Evolutionary conservation across 2,888 invertebrate genomes (phyloP).

Genomic region (Chloroclystis v-ata): DNA sequence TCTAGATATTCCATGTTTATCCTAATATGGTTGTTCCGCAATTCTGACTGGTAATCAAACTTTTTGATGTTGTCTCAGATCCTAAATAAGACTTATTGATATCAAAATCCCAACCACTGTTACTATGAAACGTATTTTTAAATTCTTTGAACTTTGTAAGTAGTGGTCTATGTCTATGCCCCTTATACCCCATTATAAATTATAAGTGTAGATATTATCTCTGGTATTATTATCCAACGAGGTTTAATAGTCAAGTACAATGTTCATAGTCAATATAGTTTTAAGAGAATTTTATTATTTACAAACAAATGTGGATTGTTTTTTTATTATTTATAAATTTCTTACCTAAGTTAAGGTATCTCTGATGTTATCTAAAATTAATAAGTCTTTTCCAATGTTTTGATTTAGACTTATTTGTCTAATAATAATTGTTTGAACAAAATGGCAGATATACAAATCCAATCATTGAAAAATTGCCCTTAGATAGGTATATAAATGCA

Average conservation of each 20-base stretch:
- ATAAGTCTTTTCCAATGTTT: no score
- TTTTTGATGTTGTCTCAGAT: constrained; percentile 4
- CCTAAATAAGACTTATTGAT: constrained; percentile 2
- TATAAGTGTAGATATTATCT: not conserved
- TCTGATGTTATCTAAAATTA: no score
- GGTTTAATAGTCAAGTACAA: not conserved
- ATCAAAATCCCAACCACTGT: not conserved
- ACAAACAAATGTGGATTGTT: no score
- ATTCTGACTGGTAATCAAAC: constrained; percentile 2
- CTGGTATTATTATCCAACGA: not conserved
- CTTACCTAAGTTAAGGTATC: no score
- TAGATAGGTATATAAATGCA: no score
- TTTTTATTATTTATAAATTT: no score
- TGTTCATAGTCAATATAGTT: not conserved
- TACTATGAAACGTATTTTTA: not conserved
- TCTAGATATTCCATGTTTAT: constrained; percentile 5
- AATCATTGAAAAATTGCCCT: no score
- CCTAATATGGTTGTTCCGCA: constrained; percentile 5
- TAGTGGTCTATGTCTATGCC: no score
- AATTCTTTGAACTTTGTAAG: not conserved
- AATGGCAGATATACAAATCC: no score
- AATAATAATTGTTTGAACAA: no score
- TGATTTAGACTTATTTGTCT: no score
- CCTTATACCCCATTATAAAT: not conserved
- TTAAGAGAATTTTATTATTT: no score